Evolutionary conservation across 2,113 vertebrate species (phyloP), one percentile per base, ranked within the genome.

Genomic region (Pachypanchax playfairii): DNA sequence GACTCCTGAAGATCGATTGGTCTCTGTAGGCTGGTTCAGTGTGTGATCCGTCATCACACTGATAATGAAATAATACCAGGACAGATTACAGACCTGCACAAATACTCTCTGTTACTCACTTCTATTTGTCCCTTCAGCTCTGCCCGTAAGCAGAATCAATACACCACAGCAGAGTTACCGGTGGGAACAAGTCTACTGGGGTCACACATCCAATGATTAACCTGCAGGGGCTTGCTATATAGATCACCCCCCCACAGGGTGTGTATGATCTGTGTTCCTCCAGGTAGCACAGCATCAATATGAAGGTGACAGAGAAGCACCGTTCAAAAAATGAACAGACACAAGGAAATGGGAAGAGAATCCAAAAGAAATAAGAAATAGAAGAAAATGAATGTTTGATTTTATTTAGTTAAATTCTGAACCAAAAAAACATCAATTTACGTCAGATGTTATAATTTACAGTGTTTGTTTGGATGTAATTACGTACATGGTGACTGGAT

Each of bases 211-310:
- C 57, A 66, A 21, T 59, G 68, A 62, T 63, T 58, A 66, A 61
- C 65, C 70, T 59, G 64, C 59, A 39, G 52, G 58, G 52, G 35
- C 58, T n/a, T 25, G 48, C 3, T 35, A 1, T 61, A 54, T 76
- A 61, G 41, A 70, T 68, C 50, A 50, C 6, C 44, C 6, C 44
- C 65, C 75, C 43, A 54, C 66, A 9, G 54, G 28, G 48, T 21
- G 42, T 57, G 43, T n/a, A 21, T 53, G 26, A 24, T 53, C 29
- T 54, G 18, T 50, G 33, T 51, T 49, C 50, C 84, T 82, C 39
- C 21, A 51, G 79, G 83, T 74, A 35, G 15, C 55, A 51, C 51
- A 36, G 55, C 54, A 83, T 74, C 71, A 83, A 82, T 83, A 74
- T 54, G 78, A 42, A 79, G 35, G 78, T 84, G 82, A 66, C 72